Evolutionary conservation across 35 echinoderm and acorn worm genomes (phyloP), one percentile per base, ranked within the genome.

Genomic region (Lytechinus variegatus): DNA sequence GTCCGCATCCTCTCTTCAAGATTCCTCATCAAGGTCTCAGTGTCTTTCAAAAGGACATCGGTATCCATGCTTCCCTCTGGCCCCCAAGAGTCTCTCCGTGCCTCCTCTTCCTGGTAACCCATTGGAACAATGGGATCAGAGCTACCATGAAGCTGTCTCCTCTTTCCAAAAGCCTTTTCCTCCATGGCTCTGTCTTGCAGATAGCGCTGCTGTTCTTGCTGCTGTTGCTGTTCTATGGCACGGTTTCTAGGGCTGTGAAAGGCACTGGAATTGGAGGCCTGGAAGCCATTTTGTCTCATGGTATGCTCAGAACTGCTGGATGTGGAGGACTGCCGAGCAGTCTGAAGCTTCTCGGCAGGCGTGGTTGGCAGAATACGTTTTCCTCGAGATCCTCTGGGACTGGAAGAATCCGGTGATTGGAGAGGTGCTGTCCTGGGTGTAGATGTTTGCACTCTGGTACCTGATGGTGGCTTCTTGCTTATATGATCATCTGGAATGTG

Each of bases 1-100:
- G 90, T 86, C 52, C 91, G 91, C 96, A 99, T 97, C 56, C 97
- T 95, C 94, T 95, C 66, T 87, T 99, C 98, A 52, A 99, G 95
- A 44, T 90, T 96, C 54, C 95, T 95, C 97, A 99, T 97, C 10
- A 95, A 97, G 24, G 96, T 97, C 91, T 99, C 98, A 9, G 98
- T 99, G 79, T 99, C 98, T 71, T 99, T 99, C 44, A 99, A 52
- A 11, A 99, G 96, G 9, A 97, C 52, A 94, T 99, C 98, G 19
- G 98, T 99, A 94, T 99, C 98, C 27, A 97, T 95, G 52, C 91
- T 94, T 28, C 95, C 96, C 54, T 95, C 96, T 53, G 95, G 87
- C 19, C 94, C 96, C 96, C 96, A 93, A 8, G 87, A 96, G 27
- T 93, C 89, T 60, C 61, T 54, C 6, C 28, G 52, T 9, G 90